Base-by-base conservation (phyloP, 2,888 invertebrate species). In the Drosophila paucipuncta region DNA sequence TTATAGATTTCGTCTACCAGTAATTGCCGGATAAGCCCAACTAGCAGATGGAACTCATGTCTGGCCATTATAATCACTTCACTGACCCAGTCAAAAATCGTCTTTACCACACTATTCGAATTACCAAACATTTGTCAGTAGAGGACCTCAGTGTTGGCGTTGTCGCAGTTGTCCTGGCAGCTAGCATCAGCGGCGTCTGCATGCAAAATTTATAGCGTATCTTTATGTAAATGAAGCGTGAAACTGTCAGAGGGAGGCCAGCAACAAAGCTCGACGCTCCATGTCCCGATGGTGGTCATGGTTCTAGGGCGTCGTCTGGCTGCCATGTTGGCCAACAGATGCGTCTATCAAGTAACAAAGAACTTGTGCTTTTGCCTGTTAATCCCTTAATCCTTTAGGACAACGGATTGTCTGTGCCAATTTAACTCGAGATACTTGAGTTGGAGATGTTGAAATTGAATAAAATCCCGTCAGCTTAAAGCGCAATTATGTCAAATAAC, bases 171-270 rank as follows among this genome's bases (percentile, higher is more conserved):
- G 70, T 65, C 41, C 41, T 53, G 11, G 22, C 41, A 10, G 16
- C 49, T 28, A 13, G 55, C n/a, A 57, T 28, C 39, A 28, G n/a
- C n/a, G 28, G 30, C 39, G 30, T 70, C 71, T 75, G 67, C 28
- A 35, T 52, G 43, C 37, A 16, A 62, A 78, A 78, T 78, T 70
- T 78, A 78, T 76, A 47, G 79, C 79, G 76, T 66, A 72, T 72
- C 73, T 86, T 78, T 84, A 85, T 85, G 85, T 74, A 85, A 85
- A 85, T 85, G 82, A 78, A 78, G 74, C 76, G 73, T 74, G 68
- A 82, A 80, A 72, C 61, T 68, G 75, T 60, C 72, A 52, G 43
- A 60, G 41, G 41, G 33, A 53, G 50, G 55, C 25, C 37, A 43
- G 62, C 47, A 49, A 70, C 53, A 62, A 58, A 50, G 66, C 64